A percentile compares a stretch with the other conserved stretches of the same genome.
phyloP scores from a whole-genome alignment of 2,797 vertebrate genomes.

The Sebastes hubbsi region DNA sequence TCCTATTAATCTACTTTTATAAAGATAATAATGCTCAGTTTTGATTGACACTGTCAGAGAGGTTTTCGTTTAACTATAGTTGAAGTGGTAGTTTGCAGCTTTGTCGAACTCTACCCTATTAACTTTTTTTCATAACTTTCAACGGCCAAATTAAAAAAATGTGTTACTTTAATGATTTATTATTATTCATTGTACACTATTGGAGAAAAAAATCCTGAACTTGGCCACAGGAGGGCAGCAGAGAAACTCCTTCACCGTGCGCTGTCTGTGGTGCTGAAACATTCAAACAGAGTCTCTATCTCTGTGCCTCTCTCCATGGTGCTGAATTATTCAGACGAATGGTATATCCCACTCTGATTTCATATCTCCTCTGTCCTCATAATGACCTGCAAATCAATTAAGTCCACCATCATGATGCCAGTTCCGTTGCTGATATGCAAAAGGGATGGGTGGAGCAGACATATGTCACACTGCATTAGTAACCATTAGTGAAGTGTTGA shows the following conservation, averaged over 20 bases:
- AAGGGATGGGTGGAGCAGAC: not conserved
- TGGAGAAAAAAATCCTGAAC: not conserved
- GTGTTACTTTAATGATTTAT: not conserved
- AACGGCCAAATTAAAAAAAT: not conserved
- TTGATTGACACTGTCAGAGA: not conserved
- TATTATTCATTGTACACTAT: not conserved
- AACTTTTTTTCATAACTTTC: not conserved
- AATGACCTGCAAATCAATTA: not conserved
- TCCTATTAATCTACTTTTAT: not conserved
- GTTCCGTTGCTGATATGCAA: not conserved
- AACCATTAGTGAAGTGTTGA: not conserved
- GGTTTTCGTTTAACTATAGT: not conserved
- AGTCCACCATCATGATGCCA: not conserved
- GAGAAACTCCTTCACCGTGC: not conserved
- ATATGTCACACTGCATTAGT: not conserved
- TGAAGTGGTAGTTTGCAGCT: not conserved
- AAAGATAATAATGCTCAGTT: not conserved
- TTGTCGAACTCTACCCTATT: not conserved
- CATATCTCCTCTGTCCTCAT: not conserved
- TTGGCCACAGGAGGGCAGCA: slow-evolving; percentile 48
- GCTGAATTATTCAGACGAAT: not conserved
- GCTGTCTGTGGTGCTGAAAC: slow-evolving; percentile 69
- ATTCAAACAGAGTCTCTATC: not conserved
- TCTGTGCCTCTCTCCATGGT: slow-evolving; percentile 31
- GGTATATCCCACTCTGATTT: not conserved